These are phyloP conservation scores for Amblyjoppa proteus DNA, from an alignment of 2,888 invertebrate genomes.

Conservation along the genomic window DNA sequence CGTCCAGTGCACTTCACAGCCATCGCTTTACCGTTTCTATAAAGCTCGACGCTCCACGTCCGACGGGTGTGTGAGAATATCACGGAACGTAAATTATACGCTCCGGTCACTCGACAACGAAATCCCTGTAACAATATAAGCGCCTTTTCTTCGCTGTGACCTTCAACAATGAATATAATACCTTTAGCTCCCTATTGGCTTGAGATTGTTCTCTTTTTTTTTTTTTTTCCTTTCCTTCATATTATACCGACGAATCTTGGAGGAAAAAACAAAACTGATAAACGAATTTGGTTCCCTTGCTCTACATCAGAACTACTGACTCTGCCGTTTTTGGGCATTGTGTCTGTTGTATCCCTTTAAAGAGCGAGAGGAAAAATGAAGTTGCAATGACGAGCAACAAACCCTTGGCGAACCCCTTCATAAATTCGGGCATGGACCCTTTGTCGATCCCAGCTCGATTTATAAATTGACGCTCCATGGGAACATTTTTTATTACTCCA, in stretches of 20 bases:
- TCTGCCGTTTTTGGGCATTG: conserved; percentile 35
- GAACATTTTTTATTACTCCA: conserved; percentile 44
- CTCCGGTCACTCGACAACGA: conserved; percentile 55
- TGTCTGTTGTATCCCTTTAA: conserved; percentile 36
- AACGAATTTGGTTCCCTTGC: neutral
- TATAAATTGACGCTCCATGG: conserved; percentile 74
- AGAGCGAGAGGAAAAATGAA: conserved; percentile 77
- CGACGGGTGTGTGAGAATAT: conserved; percentile 81
- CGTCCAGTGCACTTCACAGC: conserved; percentile 40
- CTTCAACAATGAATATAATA: conserved; percentile 69
- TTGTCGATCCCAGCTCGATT: conserved; percentile 60
- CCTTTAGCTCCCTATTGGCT: conserved; percentile 42
- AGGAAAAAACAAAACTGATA: neutral
- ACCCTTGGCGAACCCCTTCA: conserved; percentile 44
- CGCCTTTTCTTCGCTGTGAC: conserved; percentile 76
- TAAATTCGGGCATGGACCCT: conserved; percentile 21
- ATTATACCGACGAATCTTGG: conserved; percentile 9
- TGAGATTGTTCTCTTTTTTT: conserved; percentile 24
- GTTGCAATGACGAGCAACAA: conserved; percentile 73
- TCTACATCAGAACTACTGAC: conserved; percentile 8
- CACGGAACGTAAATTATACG: conserved; percentile 79
- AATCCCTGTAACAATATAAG: conserved; percentile 71
- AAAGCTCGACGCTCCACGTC: neutral
- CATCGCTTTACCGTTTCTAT: conserved; percentile 17
- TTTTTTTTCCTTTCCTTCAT: neutral